Conservation (phyloP, 2,888 invertebrate genomes). For the Antheraea yamamai region DNA sequence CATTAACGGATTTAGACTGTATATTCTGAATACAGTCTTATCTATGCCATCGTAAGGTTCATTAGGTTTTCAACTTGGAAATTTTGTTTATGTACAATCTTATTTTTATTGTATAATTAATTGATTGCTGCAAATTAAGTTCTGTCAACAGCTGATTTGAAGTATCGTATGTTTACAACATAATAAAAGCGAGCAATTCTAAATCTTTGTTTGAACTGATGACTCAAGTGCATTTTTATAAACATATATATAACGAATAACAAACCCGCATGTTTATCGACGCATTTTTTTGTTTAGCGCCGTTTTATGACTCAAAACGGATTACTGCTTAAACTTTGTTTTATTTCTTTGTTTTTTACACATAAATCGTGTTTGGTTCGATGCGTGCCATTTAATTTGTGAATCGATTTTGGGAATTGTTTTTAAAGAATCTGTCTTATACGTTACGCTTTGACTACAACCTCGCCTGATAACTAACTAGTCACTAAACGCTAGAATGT, state of each 20-base stretch:
- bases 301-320: constrained; percentile 9
- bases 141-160: not conserved
- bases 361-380: not conserved
- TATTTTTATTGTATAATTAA: not conserved
- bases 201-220: not conserved
- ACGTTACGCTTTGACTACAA: not conserved
- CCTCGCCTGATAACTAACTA: not conserved
- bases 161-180: not conserved
- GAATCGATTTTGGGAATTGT: not conserved
- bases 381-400: not conserved
- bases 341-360: not conserved
- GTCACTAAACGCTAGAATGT: too few relatives aligned
- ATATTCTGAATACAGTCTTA: too few relatives aligned
- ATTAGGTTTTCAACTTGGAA: not conserved
- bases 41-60: too few relatives aligned
- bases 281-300: not conserved
- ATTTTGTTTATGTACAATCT: not conserved
- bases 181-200: not conserved
- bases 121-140: not conserved
- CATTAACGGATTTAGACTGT: too few relatives aligned
- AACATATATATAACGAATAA: not conserved
- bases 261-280: not conserved
- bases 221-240: not conserved
- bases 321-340: not conserved
- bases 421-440: not conserved